Evolutionary conservation across 2,888 invertebrate species (phyloP).

Genomic region (Synergus gifuensis): DNA sequence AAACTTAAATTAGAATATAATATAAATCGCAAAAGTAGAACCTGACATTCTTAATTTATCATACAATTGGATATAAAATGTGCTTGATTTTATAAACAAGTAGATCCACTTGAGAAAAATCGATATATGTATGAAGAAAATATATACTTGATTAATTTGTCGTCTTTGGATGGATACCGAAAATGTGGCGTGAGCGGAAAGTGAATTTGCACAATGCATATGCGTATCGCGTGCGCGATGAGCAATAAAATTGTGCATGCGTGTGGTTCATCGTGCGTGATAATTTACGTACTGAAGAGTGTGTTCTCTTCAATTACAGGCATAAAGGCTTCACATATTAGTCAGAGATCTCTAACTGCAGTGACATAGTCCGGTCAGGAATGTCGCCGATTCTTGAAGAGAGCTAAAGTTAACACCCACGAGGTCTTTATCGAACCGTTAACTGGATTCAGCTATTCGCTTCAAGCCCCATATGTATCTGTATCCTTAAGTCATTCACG

Average conservation of each 20-base stretch:
- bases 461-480: not conserved
- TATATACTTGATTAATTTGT: not conserved
- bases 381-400: slow-evolving; percentile 59
- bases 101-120: too few species aligned
- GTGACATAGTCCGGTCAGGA: slow-evolving; percentile 61
- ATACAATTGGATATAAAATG: too few species aligned
- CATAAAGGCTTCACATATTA: slow-evolving; percentile 38
- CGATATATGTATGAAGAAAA: too few species aligned
- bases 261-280: slow-evolving; percentile 6
- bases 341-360: slow-evolving; percentile 49
- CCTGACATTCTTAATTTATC: too few species aligned
- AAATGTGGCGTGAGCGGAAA: not conserved
- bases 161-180: not conserved
- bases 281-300: slow-evolving; percentile 12
- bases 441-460: slow-evolving; percentile 1
- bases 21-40: not conserved
- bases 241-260: slow-evolving; percentile 1
- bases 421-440: slow-evolving; percentile 13
- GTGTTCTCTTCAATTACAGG: slow-evolving; percentile 10
- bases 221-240: not conserved
- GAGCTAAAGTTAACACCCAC: slow-evolving; percentile 43
- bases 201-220: not conserved
- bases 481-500: too few species aligned
- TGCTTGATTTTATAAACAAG: too few species aligned
- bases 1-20: not conserved